Base-by-base conservation (phyloP, 2,797 vertebrate genomes). In the Sylvilagus floridanus region DNA sequence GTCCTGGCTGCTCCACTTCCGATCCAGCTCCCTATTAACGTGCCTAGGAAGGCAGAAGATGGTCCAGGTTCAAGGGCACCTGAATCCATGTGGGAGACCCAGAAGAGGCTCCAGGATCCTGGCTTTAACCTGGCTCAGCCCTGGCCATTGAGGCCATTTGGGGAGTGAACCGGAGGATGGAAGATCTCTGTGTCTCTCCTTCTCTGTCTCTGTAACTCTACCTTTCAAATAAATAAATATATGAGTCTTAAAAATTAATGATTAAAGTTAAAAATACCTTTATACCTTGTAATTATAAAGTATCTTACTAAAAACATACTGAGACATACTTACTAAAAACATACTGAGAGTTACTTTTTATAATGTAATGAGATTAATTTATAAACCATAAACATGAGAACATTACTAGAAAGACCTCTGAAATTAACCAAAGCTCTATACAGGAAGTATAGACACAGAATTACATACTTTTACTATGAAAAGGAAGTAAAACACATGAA, bases 381-480 rank as follows among this genome's bases (percentile, higher is more conserved):
- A 95, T 86, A 96, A 97, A 89, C 69, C 76, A 90, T 88, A 96
- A 95, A 96, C 95, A 91, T 71, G 69, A 91, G 30, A 90, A 90
- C 26, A 76, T 13, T 76, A 30, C 54, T 76, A 60, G 47, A 88
- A 85, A 95, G 82, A 93, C 16, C 50, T 84, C 87, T 17, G 84
- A 85, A 69, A 87, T 83, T 93, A 95, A 90, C 24, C 63, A 91
- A 82, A 89, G 78, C 79, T 60, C 66, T 73, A 89, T 66, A 81
- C 37, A 32, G n/a, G 88, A 93, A 65, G 65, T 66, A 95, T 1
- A 93, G 73, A 47, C 28, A 78, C 0, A 84, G 30, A 26, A 47
- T 63, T 95, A 82, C 90, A 83, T 6, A 88, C 47, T 75, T 88
- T 84, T 37, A 71, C 17, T 42, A 73, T 11, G 37, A 73, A 95